Percentiles rank a stretch among this genome's conserved stretches.
Evolutionary conservation across 2,888 invertebrate species (phyloP).

Genomic region (Eilema caniola): DNA sequence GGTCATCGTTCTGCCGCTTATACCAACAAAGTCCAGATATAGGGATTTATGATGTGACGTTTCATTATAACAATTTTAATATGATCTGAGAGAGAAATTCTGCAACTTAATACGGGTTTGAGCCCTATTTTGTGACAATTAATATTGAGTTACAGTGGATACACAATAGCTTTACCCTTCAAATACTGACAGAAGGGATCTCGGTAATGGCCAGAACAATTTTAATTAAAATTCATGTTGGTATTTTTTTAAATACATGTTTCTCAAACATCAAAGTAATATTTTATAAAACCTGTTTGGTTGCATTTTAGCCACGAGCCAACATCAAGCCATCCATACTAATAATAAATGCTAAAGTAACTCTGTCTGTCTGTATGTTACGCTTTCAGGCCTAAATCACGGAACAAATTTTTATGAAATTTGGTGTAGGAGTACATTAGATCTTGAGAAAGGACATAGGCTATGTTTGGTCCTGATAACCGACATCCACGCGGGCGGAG

Average conservation of each 20-base stretch:
- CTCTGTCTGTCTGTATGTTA: no score
- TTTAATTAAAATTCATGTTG: constrained; percentile 14
- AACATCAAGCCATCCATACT: no score
- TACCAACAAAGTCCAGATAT: background rate
- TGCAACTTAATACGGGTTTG: constrained; percentile 17
- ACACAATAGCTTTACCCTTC: constrained; percentile 20
- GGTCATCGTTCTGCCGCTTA: background rate
- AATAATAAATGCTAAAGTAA: no score
- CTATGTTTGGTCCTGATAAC: no score
- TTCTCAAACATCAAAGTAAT: background rate
- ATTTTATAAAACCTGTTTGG: background rate
- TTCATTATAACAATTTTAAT: background rate
- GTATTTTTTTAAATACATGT: background rate
- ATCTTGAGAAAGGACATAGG: no score
- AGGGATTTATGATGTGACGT: background rate
- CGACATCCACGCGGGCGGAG: no score
- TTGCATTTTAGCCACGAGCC: no score
- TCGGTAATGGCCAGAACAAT: constrained; percentile 6
- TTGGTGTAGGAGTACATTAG: no score
- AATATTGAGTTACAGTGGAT: constrained; percentile 19
- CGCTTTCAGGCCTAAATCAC: no score
- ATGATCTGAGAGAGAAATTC: background rate
- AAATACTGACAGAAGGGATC: constrained; percentile 16
- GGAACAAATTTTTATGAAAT: no score
- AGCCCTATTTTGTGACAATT: constrained; percentile 9